phyloP scores from a whole-genome alignment of 2,113 vertebrate genomes.

The Corynorhinus townsendii region DNA sequence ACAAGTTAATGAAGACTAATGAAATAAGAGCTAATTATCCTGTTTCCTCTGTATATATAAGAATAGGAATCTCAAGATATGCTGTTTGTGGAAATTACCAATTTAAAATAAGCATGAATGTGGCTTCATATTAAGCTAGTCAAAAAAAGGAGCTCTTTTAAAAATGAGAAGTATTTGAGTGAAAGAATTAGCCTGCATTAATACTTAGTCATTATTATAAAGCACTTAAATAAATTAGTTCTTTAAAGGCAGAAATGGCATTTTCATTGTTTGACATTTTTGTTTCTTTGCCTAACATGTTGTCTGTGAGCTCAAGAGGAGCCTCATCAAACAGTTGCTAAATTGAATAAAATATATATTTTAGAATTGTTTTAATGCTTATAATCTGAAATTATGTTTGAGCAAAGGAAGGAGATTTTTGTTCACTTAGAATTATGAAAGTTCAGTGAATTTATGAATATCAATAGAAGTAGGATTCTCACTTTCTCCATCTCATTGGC shows the following conservation, averaged over 20 bases:
- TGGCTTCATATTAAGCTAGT: conserved; percentile 27
- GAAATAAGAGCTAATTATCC: neutral
- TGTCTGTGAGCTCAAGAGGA: neutral
- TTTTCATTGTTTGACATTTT: neutral
- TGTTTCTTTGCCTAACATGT: neutral
- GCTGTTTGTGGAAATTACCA: conserved; percentile 5
- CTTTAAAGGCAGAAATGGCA: neutral
- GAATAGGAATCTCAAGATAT: neutral
- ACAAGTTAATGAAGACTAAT: conserved; percentile 10
- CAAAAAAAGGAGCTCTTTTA: neutral
- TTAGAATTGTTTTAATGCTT: conserved; percentile 15
- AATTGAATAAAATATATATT: neutral
- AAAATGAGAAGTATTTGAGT: conserved; percentile 28
- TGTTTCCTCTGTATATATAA: neutral
- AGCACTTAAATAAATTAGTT: neutral
- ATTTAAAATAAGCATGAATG: neutral
- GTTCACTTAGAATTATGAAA: neutral
- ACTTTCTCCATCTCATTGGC: neutral
- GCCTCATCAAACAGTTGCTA: neutral
- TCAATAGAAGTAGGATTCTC: neutral
- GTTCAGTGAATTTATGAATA: neutral
- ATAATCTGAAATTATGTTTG: conserved; percentile 29
- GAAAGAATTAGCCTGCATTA: neutral
- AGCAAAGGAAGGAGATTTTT: neutral
- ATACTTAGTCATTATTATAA: conserved; percentile 11